Conservation (phyloP, 2,888 invertebrate genomes). For the Tinea trinotella region DNA sequence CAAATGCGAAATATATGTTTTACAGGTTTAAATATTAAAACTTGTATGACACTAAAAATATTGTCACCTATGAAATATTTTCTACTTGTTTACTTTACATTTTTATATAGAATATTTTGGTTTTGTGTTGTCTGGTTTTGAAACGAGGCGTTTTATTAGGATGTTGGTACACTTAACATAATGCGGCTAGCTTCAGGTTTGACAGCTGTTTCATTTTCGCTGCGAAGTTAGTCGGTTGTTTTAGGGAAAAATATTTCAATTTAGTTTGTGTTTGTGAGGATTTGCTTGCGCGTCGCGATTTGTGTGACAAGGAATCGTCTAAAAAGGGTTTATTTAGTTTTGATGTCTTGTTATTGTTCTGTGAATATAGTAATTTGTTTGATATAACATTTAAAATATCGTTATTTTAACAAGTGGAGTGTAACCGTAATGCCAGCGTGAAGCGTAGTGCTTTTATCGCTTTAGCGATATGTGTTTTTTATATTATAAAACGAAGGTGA, state of each 20-base stretch:
- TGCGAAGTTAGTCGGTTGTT: slow-evolving; percentile 3
- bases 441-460: slow-evolving; percentile 60
- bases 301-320: neutral
- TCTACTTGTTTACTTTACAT: too few species aligned
- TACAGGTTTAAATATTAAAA: too few species aligned
- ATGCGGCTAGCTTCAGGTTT: neutral
- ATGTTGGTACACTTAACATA: neutral
- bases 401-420: slow-evolving; percentile 44
- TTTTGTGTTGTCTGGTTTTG: too few species aligned
- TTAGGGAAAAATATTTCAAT: slow-evolving; percentile 38
- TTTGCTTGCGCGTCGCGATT: neutral
- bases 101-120: too few species aligned
- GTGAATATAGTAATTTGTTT: neutral
- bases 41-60: too few species aligned
- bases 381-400: neutral
- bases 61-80: too few species aligned
- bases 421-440: slow-evolving; percentile 52
- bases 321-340: neutral
- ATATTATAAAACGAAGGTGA: slow-evolving; percentile 56
- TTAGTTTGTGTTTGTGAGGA: slow-evolving; percentile 28
- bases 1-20: too few species aligned
- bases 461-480: slow-evolving; percentile 64
- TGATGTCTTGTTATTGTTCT: slow-evolving; percentile 3
- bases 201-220: neutral
- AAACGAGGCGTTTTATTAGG: neutral